A percentile compares a stretch with the other conserved stretches of the same genome.
phyloP scores from a whole-genome alignment of 2,797 vertebrate genomes.

The Pampus argenteus region DNA sequence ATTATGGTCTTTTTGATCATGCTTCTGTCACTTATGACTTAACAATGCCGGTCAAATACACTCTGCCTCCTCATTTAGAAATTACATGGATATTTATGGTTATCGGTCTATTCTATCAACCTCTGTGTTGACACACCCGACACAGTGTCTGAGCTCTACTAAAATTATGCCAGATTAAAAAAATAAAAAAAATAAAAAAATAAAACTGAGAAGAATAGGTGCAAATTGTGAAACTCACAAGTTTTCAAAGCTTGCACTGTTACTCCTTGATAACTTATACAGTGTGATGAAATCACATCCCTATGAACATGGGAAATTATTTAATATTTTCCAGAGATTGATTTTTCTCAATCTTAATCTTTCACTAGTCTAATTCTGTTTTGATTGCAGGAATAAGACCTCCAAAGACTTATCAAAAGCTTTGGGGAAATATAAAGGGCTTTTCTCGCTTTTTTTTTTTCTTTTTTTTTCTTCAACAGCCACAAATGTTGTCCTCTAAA shows the following conservation, averaged over 20 bases:
- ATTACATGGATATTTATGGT: background rate
- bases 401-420: constrained; percentile 55
- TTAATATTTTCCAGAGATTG: constrained; percentile 50
- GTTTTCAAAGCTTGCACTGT: constrained; percentile 16
- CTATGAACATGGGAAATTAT: constrained; percentile 38
- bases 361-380: constrained; percentile 51
- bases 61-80: background rate
- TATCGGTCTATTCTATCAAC: constrained; percentile 26
- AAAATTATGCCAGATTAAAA: background rate
- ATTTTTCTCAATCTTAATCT: constrained; percentile 68
- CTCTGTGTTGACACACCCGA: constrained; percentile 13
- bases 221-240: constrained; percentile 25
- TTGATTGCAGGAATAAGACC: constrained; percentile 64
- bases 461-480: constrained; percentile 21
- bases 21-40: constrained; percentile 5
- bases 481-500: constrained; percentile 33
- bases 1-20: background rate
- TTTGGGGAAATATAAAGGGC: constrained; percentile 58
- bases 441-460: background rate
- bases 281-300: constrained; percentile 36
- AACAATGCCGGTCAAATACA: background rate
- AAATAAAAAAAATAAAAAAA: background rate
- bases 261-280: constrained; percentile 18
- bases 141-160: constrained; percentile 7
- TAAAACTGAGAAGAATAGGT: constrained; percentile 34